Evolutionary conservation across 1,140 invertebrate species (phyloP).

Genomic region (Galleria mellonella): DNA sequence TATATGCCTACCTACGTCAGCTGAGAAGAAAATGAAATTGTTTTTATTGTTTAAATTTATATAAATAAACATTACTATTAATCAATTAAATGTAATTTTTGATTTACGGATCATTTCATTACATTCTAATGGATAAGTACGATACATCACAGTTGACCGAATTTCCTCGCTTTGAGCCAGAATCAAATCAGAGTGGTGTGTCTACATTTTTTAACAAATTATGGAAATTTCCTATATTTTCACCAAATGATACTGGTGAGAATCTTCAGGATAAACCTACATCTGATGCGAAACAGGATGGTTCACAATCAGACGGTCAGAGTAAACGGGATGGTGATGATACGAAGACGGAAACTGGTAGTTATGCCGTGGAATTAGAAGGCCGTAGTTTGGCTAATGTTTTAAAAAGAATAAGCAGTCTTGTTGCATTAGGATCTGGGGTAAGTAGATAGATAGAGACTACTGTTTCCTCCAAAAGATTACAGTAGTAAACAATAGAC

Average conservation of each 20-base stretch:
- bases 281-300: constrained; percentile 22
- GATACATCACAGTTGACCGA: constrained; percentile 64
- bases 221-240: constrained; percentile 65
- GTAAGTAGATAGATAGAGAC: constrained; percentile 71
- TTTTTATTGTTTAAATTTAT: too few relatives aligned
- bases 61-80: too few relatives aligned
- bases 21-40: too few relatives aligned
- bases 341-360: constrained; percentile 36
- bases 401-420: constrained; percentile 85
- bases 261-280: constrained; percentile 30
- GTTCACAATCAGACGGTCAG: constrained; percentile 16
- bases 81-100: too few relatives aligned
- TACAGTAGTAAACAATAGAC: too few relatives aligned
- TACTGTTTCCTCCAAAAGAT: too few relatives aligned
- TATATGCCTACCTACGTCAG: too few relatives aligned
- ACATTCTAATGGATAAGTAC: constrained; percentile 67
- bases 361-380: constrained; percentile 65
- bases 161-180: constrained; percentile 64
- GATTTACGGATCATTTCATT: too few relatives aligned
- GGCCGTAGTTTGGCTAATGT: constrained; percentile 86
- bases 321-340: constrained; percentile 37
- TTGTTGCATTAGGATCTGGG: constrained; percentile 82
- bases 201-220: constrained; percentile 68
- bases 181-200: constrained; percentile 62
- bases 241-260: constrained; percentile 40